Evolutionary conservation across 2,113 vertebrate species (phyloP).

Genomic region (rabbit (Oryctolagus cuniculus)): mOryCun1.1 NC_091436.1:159224001-159224500

Average conservation of each 20-base stretch:
- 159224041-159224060: too few species aligned
- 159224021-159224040: too few species aligned
- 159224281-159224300: not conserved
- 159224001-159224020: too few species aligned
- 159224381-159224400: not conserved
- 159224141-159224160: too few species aligned
- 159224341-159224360: too few species aligned
- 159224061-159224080: too few species aligned
- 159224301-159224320: not conserved
- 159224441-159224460: not conserved
- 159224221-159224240: not conserved
- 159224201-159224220: fast-evolving
- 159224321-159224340: not conserved
- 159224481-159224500: not conserved
- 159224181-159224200: too few species aligned
- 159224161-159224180: not conserved
- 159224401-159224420: not conserved
- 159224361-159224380: not conserved
- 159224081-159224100: too few species aligned
- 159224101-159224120: too few species aligned
- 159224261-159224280: not conserved
- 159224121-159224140: too few species aligned
- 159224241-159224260: not conserved
- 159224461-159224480: not conserved
- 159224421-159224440: not conserved